Evolutionary conservation across 1,140 invertebrate species (phyloP), one percentile per base, ranked within the genome.

Genomic region (Drosophila burlai): DNA sequence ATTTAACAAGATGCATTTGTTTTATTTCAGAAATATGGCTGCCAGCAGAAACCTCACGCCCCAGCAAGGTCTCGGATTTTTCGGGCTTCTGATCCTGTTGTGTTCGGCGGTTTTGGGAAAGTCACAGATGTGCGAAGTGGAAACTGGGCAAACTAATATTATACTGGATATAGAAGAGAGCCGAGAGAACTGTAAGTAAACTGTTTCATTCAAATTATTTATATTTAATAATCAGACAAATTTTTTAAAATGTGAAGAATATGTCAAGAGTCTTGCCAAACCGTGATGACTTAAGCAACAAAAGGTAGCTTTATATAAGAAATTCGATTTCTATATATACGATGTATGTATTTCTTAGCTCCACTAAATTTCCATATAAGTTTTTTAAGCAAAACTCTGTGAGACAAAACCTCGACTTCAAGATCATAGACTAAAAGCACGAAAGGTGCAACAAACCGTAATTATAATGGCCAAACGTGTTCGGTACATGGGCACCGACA

Each of bases 141-240:
- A 97, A 93, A 96, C 95, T 36, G 96, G 97, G 13, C 96, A 97
- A 82, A 96, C 97, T 1, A 98, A 97, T 85, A 97, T 98, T 50
- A 98, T 98, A 76, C 93, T 98, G 57, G 97, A 98, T 89, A 97
- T 98, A 66, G 96, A 97, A 93, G 97, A 98, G 93, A 98, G 97
- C 87, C 94, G 95, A 93, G 97, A 96, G 76, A 94, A 95, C 80
- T 96, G 97, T 98, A 95, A 97, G 97, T 96, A 29, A 50, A 16
- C 2, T 15, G 2, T 0, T 18, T 10, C 31, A 34, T 10, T 31
- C 1, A 49, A 26, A 26, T 29, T 16, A 1, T 26, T 26, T 9
- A 9, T 16, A 46, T 36, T 15, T 5, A 24, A 55, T 2, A 55
- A 15, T 10, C 18, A 11, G 5, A 0, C 13, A 6, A 38, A 24